phyloP scores from a whole-genome alignment of 2,888 invertebrate genomes.

The Polymixis flavicincta region DNA sequence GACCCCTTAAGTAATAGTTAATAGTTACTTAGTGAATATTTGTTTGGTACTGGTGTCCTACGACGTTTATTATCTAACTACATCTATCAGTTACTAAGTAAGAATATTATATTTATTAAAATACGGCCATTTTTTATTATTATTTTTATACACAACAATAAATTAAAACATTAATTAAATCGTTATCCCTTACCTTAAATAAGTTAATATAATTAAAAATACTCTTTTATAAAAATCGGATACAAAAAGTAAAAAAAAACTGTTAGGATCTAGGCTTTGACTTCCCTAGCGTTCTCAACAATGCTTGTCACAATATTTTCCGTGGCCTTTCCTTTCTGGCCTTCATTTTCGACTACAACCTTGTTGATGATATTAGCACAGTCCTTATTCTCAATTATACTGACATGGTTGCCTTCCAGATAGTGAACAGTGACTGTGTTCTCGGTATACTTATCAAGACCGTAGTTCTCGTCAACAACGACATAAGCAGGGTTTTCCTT shows the following conservation, averaged over 20 bases:
- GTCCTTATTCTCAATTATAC: constrained; percentile 92
- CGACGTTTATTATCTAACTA: constrained; percentile 68
- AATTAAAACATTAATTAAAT: constrained; percentile 39
- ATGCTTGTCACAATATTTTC: constrained; percentile 82
- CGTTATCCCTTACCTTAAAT: constrained; percentile 58
- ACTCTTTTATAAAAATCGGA: constrained; percentile 39
- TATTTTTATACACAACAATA: constrained; percentile 58
- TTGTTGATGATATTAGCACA: constrained; percentile 92
- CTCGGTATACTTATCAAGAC: constrained; percentile 90
- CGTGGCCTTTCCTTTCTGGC: constrained; percentile 71
- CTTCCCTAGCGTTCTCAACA: constrained; percentile 80
- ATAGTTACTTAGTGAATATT: constrained; percentile 84
- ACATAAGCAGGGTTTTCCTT: constrained; percentile 89
- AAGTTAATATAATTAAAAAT: constrained; percentile 44
- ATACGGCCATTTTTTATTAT: constrained; percentile 74
- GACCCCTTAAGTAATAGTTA: constrained; percentile 45
- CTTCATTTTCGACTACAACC: constrained; percentile 73
- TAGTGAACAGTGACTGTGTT: constrained; percentile 90
- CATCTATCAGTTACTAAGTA: constrained; percentile 58
- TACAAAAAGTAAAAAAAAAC: constrained; percentile 27
- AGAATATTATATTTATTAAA: constrained; percentile 70
- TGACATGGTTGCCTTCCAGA: constrained; percentile 94
- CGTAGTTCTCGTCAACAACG: constrained; percentile 92
- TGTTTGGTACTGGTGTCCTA: constrained; percentile 85
- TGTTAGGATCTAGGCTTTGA: constrained; percentile 67